Evolutionary conservation across 2,888 invertebrate species (phyloP).

Genomic region (Linnaemya tessellans): DNA sequence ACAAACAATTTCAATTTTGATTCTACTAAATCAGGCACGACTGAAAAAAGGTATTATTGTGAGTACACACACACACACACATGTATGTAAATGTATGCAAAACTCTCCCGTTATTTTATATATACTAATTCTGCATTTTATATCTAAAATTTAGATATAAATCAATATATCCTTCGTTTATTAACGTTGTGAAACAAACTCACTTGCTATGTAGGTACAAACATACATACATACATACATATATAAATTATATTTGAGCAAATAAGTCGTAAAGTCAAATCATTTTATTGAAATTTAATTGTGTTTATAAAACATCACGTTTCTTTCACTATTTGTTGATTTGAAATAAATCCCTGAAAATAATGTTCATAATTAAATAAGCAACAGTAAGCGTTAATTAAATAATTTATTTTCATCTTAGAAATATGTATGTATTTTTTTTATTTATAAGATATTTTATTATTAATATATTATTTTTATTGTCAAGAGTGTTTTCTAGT

Average conservation of each 20-base stretch:
- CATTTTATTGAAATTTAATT: background rate
- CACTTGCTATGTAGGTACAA: too few relatives aligned
- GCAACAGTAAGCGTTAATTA: background rate
- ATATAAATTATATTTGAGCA: background rate
- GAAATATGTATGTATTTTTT: slow-evolving; percentile 33
- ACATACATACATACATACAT: too few relatives aligned
- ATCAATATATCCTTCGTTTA: too few relatives aligned
- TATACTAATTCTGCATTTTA: too few relatives aligned
- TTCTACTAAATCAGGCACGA: too few relatives aligned
- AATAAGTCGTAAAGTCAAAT: background rate
- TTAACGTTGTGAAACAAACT: background rate
- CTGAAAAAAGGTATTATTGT: too few relatives aligned
- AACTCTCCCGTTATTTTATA: too few relatives aligned
- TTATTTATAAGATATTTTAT: slow-evolving; percentile 52
- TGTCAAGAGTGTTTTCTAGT: slow-evolving; percentile 70
- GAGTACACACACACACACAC: too few relatives aligned
- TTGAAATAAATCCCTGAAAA: background rate
- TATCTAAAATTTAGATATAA: too few relatives aligned
- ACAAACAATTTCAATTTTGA: too few relatives aligned
- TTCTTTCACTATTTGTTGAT: background rate
- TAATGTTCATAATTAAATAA: slow-evolving; percentile 25
- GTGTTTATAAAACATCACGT: background rate
- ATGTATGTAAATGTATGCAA: too few relatives aligned
- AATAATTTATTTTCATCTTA: slow-evolving; percentile 51
- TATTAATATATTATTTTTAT: slow-evolving; percentile 49